Conservation (phyloP, 2,113 vertebrate genomes). For the Cebus imitator region DNA sequence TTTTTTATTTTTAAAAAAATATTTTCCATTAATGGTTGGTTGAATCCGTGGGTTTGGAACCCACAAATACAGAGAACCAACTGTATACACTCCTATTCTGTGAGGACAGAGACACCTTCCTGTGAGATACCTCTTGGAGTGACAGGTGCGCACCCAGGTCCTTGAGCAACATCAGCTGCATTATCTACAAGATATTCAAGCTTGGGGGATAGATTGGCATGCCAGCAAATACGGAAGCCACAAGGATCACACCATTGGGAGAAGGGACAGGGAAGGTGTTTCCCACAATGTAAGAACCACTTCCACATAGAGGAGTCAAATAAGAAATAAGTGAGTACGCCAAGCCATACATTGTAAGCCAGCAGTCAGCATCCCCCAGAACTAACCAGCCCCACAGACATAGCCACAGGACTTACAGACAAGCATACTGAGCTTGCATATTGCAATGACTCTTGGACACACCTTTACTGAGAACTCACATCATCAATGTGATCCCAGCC, state of each 20-base stretch:
- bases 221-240: constrained; percentile 73
- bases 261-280: constrained; percentile 26
- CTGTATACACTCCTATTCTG: background rate
- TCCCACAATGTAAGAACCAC: constrained; percentile 36
- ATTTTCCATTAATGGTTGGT: background rate
- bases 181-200: constrained; percentile 58
- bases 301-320: constrained; percentile 51
- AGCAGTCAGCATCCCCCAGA: constrained; percentile 63
- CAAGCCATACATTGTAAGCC: constrained; percentile 74
- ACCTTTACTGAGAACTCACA: constrained; percentile 10
- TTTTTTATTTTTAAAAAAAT: background rate
- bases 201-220: constrained; percentile 53
- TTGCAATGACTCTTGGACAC: background rate
- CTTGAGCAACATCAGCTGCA: constrained; percentile 40
- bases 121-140: background rate
- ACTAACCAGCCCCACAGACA: constrained; percentile 64
- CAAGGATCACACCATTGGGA: constrained; percentile 64
- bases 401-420: constrained; percentile 60
- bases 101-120: constrained; percentile 15
- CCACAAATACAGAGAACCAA: background rate
- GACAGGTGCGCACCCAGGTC: background rate
- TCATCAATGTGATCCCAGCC: background rate
- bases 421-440: constrained; percentile 34
- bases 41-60: background rate
- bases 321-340: constrained; percentile 66